Evolutionary conservation across 64 coral and sea anemone genomes (phyloP).

Genomic region (Platygyra sinensis): DNA sequence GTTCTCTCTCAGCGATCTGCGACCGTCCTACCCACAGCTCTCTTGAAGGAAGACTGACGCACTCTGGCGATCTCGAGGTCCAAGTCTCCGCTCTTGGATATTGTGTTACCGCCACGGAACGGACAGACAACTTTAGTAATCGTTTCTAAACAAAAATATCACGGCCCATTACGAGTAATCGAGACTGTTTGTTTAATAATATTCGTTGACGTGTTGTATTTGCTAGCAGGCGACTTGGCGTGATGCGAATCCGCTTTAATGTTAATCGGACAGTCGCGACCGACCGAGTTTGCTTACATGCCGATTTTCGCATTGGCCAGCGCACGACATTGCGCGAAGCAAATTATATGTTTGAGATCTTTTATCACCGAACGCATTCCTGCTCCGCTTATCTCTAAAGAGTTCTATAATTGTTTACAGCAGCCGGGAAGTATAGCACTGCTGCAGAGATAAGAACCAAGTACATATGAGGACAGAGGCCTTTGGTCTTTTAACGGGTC

Average conservation of each 20-base stretch:
- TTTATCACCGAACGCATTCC: slow-evolving; percentile 32
- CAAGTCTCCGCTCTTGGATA: slow-evolving; percentile 13
- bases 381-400: slow-evolving; percentile 30
- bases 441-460: slow-evolving; percentile 8
- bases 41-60: background rate
- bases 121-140: slow-evolving; percentile 46
- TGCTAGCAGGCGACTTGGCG: background rate
- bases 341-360: background rate
- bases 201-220: slow-evolving; percentile 20
- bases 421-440: background rate
- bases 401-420: slow-evolving; percentile 54
- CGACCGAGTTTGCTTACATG: background rate
- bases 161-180: slow-evolving; percentile 46
- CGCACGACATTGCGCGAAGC: slow-evolving; percentile 3
- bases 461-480: background rate
- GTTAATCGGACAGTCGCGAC: slow-evolving; percentile 27
- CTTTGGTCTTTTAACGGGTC: background rate
- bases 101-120: slow-evolving; percentile 39
- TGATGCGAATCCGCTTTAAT: slow-evolving; percentile 18
- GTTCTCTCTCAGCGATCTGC: background rate
- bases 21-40: background rate
- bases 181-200: slow-evolving; percentile 47
- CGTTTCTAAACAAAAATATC: slow-evolving; percentile 54
- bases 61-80: slow-evolving; percentile 1
- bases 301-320: background rate